These are phyloP conservation scores for Pecten maximus DNA, from an alignment of 2,888 invertebrate genomes.

Conservation along the genomic window DNA sequence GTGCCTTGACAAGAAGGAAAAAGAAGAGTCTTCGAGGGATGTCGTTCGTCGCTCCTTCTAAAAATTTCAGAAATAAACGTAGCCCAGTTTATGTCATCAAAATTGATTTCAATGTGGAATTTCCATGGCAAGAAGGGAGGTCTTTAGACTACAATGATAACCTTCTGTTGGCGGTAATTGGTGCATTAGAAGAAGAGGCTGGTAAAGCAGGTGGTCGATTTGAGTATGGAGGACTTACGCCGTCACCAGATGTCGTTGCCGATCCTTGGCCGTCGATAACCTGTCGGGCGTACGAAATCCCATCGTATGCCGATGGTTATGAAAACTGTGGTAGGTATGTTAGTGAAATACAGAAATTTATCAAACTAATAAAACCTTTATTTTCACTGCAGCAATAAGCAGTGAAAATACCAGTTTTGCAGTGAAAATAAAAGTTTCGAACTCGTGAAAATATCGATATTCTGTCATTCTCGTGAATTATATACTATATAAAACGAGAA, in stretches of 20 bases:
- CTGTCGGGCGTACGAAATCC: neutral
- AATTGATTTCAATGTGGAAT: neutral
- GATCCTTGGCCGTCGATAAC: neutral
- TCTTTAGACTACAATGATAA: neutral
- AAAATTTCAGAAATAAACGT: neutral
- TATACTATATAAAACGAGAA: too few relatives aligned
- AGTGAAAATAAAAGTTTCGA: too few relatives aligned
- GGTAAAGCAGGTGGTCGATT: neutral
- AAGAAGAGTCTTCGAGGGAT: neutral
- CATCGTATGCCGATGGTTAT: neutral
- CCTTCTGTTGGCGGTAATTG: neutral
- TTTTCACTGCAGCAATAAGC: too few relatives aligned
- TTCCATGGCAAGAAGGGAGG: neutral
- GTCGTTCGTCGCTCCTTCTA: neutral
- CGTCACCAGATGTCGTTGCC: neutral
- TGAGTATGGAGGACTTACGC: neutral
- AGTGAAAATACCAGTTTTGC: too few relatives aligned
- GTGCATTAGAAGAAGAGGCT: neutral
- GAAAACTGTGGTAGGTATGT: conserved; percentile 2
- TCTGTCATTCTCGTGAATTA: too few relatives aligned
- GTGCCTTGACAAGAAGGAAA: neutral
- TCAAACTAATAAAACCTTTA: too few relatives aligned
- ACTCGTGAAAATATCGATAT: too few relatives aligned
- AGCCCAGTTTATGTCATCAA: neutral
- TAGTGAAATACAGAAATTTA: too few relatives aligned